Percentiles rank a stretch among this genome's conserved stretches.
These are phyloP conservation scores for Magallana gigas DNA, from an alignment of 1,140 invertebrate genomes.

Conservation along the genomic window DNA sequence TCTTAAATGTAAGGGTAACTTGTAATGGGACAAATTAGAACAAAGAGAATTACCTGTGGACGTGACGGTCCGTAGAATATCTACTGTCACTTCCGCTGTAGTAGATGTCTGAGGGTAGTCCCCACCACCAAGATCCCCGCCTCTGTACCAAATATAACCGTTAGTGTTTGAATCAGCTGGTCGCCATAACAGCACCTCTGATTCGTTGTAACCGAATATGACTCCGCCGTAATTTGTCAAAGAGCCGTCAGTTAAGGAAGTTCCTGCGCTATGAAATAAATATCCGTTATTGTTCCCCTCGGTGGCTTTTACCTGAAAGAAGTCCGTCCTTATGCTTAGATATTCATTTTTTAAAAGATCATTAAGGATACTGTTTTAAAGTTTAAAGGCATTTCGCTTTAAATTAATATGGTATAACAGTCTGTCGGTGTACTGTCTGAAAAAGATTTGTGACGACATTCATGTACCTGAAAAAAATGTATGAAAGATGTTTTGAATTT, in stretches of 20 bases:
- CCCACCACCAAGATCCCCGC: neutral
- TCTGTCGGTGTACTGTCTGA: too few relatives aligned
- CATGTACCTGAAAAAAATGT: too few relatives aligned
- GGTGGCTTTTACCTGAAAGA: neutral
- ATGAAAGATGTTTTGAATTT: too few relatives aligned
- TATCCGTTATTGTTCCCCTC: neutral
- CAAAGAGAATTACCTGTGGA: neutral
- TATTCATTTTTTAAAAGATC: too few relatives aligned
- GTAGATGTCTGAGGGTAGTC: neutral
- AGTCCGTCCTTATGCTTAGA: too few relatives aligned
- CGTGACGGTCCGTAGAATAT: neutral
- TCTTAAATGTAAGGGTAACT: too few relatives aligned
- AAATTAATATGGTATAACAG: too few relatives aligned
- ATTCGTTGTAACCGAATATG: neutral
- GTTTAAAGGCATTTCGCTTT: too few relatives aligned
- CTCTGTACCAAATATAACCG: neutral
- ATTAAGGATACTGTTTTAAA: too few relatives aligned
- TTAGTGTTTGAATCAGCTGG: neutral
- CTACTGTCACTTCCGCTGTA: neutral
- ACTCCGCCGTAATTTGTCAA: neutral
- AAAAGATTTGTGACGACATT: too few relatives aligned
- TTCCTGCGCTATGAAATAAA: neutral
- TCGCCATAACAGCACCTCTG: neutral
- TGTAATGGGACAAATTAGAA: too few relatives aligned
- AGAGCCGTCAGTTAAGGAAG: neutral